These are phyloP conservation scores for Eriocheir sinensis DNA, from an alignment of 1,140 invertebrate genomes.

Conservation along the genomic window DNA sequence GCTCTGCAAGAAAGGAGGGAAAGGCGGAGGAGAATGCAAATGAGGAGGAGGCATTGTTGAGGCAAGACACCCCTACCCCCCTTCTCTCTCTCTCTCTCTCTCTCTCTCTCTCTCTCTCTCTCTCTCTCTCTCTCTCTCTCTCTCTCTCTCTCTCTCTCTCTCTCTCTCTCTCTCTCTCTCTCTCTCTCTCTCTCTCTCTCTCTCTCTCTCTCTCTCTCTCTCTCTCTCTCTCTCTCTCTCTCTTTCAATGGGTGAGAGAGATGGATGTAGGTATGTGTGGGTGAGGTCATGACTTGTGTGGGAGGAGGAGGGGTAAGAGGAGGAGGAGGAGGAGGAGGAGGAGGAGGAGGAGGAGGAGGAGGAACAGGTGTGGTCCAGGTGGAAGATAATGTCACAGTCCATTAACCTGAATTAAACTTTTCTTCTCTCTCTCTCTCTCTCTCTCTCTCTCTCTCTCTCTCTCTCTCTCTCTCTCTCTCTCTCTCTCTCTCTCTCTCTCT, in stretches of 20 bases:
- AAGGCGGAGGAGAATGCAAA: conserved; percentile 22
- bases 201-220: neutral
- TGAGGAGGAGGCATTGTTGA: conserved; percentile 10
- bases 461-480: conserved; percentile 22
- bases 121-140: neutral
- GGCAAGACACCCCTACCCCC: conserved; percentile 26
- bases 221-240: neutral
- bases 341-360: conserved; percentile 19
- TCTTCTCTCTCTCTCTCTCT: neutral
- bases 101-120: conserved; percentile 42
- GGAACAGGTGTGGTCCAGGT: neutral
- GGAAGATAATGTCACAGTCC: neutral
- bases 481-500: neutral
- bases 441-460: neutral
- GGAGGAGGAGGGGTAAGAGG: neutral
- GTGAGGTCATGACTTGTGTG: conserved; percentile 8
- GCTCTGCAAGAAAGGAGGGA: neutral
- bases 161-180: conserved; percentile 10
- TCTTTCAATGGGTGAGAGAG: neutral
- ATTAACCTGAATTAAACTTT: conserved; percentile 26
- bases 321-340: neutral
- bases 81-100: conserved; percentile 3
- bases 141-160: neutral
- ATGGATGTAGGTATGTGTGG: neutral
- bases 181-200: neutral